Evolutionary conservation across 1,140 invertebrate species (phyloP).

Genomic region (Arion vulgaris): DNA sequence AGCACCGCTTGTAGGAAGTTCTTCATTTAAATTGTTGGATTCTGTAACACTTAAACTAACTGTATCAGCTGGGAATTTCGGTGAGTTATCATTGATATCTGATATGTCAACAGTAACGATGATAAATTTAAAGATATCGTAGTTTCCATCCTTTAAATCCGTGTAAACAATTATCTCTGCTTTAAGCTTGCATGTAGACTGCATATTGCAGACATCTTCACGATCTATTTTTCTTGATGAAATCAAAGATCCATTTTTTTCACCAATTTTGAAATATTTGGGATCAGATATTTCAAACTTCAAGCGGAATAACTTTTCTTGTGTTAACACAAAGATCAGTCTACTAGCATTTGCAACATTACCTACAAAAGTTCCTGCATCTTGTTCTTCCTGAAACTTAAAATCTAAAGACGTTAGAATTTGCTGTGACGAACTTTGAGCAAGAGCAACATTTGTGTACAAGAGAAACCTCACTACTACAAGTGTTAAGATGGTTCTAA

Average conservation of each 20-base stretch:
- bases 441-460: neutral
- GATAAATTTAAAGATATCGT: slow-evolving; percentile 42
- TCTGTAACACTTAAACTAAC: slow-evolving; percentile 58
- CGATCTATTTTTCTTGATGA: slow-evolving; percentile 53
- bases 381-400: slow-evolving; percentile 46
- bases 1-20: slow-evolving; percentile 54
- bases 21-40: slow-evolving; percentile 46
- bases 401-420: neutral
- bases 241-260: slow-evolving; percentile 89
- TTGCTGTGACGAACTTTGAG: neutral
- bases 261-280: slow-evolving; percentile 84
- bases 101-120: slow-evolving; percentile 46
- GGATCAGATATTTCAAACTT: slow-evolving; percentile 40
- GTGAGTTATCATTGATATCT: slow-evolving; percentile 68
- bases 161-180: slow-evolving; percentile 47
- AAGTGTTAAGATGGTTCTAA: neutral
- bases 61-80: slow-evolving; percentile 53
- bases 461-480: neutral
- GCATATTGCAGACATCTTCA: slow-evolving; percentile 53
- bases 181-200: slow-evolving; percentile 39
- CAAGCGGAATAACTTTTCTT: slow-evolving; percentile 33
- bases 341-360: slow-evolving; percentile 47
- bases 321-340: slow-evolving; percentile 30
- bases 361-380: slow-evolving; percentile 43
- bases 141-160: slow-evolving; percentile 3